phyloP scores from a whole-genome alignment of 2,797 vertebrate species.

The Xenops minutus region DNA sequence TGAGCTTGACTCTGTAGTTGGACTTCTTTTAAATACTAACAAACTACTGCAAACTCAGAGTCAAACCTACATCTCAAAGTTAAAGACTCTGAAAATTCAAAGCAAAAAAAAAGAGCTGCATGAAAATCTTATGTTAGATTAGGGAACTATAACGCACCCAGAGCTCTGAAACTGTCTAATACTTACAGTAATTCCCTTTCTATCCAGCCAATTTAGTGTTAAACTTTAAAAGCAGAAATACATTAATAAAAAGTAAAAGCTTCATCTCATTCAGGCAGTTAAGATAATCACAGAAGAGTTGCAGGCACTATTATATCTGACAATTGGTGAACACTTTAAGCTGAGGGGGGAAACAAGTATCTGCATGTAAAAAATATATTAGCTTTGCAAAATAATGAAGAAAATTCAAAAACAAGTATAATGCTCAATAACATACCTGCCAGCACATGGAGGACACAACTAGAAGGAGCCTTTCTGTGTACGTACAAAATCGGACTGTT shows the following conservation, averaged over 20 bases:
- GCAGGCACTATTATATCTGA: background rate
- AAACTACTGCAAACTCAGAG: background rate
- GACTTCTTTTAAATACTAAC: background rate
- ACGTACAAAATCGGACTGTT: conserved; percentile 77
- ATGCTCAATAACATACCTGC: conserved; percentile 70
- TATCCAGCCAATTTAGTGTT: background rate
- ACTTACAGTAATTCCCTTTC: background rate
- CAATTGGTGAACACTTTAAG: background rate
- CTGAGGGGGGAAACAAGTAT: background rate
- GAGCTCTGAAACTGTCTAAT: background rate
- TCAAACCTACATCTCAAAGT: background rate
- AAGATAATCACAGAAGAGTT: background rate
- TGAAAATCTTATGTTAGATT: background rate
- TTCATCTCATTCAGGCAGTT: background rate
- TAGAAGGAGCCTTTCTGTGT: conserved; percentile 77
- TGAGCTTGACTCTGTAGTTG: background rate
- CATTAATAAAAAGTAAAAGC: background rate
- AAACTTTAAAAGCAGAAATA: background rate
- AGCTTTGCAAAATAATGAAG: background rate
- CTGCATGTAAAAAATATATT: background rate
- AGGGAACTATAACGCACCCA: background rate
- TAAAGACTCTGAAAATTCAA: background rate
- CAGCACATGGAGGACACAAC: conserved; percentile 76
- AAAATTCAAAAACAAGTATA: background rate
- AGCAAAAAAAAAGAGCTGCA: background rate